Base-by-base conservation (phyloP, 2,888 invertebrate genomes). In the Rapana venosa region DNA sequence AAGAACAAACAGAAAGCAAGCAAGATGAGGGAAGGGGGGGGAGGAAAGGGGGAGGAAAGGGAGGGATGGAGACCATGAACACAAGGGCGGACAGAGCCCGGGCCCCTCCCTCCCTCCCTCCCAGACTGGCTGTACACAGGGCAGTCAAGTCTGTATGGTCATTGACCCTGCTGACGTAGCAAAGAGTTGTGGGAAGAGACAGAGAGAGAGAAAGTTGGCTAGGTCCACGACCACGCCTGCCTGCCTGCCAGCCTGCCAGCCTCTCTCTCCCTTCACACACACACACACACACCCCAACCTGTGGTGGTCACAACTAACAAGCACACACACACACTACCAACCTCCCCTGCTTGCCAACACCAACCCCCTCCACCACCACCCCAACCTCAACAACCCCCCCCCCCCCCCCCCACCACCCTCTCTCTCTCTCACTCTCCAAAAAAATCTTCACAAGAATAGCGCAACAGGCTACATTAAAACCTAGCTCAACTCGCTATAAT, bases 151-250 rank as follows among this genome's bases (percentile, higher is more conserved):
- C 70, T n/a, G 8, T 79, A 13, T 1, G 20, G 79, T 79, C 79
- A 79, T 79, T 79, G 79, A 79, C 79, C 79, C 79, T 79, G 79
- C 79, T 79, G 79, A 79, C 79, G 79, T 79, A 35, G 79, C 79
- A 79, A 32, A 79, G 79, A 32, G 79, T 32, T 79, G 32, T 47
- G 2, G 47, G 47, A 47, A n/a, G n/a, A n/a, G n/a, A n/a, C 4
- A 47, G 47, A 47, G 47, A 47, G 47, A 47, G 47, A 47, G 47
- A 47, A 47, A 47, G 47, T 47, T 47, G 8, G 47, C 47, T 8
- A 47, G 47, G 47, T 47, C 47, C 47, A 47, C 47, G 47, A 47
- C 47, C 47, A 47, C 47, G 47, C 47, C 47, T 47, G 47, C 47
- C 47, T 47, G 79, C 79, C 32, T 79, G 32, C 79, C 30, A 17